Evolutionary conservation across 2,888 invertebrate species (phyloP).

Genomic region (Falcaria lacertinaria): DNA sequence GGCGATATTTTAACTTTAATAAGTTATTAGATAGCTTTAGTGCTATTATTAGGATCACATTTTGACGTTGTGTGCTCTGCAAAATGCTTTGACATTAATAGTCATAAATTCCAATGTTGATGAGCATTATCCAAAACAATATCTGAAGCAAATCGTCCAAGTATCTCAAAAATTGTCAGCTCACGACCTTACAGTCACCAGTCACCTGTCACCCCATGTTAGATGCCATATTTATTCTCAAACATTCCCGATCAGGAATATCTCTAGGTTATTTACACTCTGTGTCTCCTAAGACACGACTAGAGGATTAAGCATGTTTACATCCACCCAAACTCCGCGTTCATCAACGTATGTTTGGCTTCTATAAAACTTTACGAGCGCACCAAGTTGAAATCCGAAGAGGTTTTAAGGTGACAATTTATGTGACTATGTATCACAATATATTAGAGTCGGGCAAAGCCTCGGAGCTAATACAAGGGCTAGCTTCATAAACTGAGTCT

Average conservation of each 20-base stretch:
- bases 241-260: not conserved
- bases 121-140: not conserved
- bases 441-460: slow-evolving; percentile 39
- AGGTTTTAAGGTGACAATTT: slow-evolving; percentile 55
- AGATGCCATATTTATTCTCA: not conserved
- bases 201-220: not conserved
- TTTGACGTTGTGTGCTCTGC: too few relatives aligned
- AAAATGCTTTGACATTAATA: too few relatives aligned
- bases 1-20: too few relatives aligned
- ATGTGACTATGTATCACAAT: slow-evolving; percentile 51
- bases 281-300: not conserved
- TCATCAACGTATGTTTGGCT: not conserved
- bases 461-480: slow-evolving; percentile 36
- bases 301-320: not conserved
- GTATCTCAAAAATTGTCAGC: not conserved
- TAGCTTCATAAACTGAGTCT: slow-evolving; percentile 29
- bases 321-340: not conserved
- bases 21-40: too few relatives aligned
- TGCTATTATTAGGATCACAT: too few relatives aligned
- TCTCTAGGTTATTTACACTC: not conserved
- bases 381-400: slow-evolving; percentile 31
- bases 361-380: slow-evolving; percentile 27
- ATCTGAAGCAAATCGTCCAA: slow-evolving; percentile 1
- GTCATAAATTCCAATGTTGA: too few relatives aligned
- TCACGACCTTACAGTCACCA: too few relatives aligned